Percentiles rank a stretch among this genome's conserved stretches.
phyloP scores from a whole-genome alignment of 2,797 vertebrate genomes.

The Ataeniobius toweri region DNA sequence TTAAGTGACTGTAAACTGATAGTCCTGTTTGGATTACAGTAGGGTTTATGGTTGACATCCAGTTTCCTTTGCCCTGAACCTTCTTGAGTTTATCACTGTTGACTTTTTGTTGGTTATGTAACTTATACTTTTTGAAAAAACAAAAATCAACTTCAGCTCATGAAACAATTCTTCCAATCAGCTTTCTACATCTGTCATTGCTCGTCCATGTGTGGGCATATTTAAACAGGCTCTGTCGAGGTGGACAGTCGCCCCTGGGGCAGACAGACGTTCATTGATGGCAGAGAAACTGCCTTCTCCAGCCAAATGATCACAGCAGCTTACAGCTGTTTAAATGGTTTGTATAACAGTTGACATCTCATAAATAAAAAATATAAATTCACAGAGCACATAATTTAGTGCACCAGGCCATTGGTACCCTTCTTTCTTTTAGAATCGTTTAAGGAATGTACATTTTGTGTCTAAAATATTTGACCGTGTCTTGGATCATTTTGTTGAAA shows the following conservation, averaged over 20 bases:
- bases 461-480: not conserved
- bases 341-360: conserved; percentile 48
- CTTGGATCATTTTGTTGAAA: too few relatives aligned
- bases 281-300: conserved; percentile 51
- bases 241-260: conserved; percentile 58
- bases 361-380: conserved; percentile 4
- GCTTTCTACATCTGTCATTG: conserved; percentile 15
- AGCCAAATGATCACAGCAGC: conserved; percentile 72
- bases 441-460: not conserved
- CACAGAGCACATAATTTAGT: not conserved
- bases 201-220: conserved; percentile 47
- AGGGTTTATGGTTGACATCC: conserved; percentile 12
- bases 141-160: not conserved
- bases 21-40: conserved; percentile 20
- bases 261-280: conserved; percentile 70
- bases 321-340: conserved; percentile 53
- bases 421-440: not conserved
- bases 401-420: conserved; percentile 1
- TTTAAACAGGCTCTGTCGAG: conserved; percentile 48
- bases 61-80: conserved; percentile 40
- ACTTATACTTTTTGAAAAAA: not conserved
- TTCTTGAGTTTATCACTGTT: conserved; percentile 36
- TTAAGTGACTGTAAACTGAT: conserved; percentile 11
- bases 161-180: conserved; percentile 11
- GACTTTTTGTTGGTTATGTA: conserved; percentile 16